phyloP scores from a whole-genome alignment of 2,797 vertebrate genomes.

The Poecilia gillii region DNA sequence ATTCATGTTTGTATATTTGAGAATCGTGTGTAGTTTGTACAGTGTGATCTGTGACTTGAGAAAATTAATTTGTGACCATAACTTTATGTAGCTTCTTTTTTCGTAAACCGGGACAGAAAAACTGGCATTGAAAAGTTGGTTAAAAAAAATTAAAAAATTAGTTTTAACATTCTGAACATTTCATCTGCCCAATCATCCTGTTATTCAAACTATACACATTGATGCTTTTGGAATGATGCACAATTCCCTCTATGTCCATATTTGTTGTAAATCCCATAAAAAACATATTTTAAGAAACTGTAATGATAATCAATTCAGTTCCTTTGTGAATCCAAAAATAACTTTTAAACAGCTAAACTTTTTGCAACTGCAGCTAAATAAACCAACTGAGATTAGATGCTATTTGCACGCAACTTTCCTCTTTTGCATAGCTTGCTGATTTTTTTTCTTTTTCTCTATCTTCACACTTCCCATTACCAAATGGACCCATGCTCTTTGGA shows the following conservation, averaged over 20 bases:
- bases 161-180: not conserved
- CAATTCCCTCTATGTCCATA: not conserved
- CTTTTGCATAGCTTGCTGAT: constrained; percentile 30
- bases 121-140: not conserved
- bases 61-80: not conserved
- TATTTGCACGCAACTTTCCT: constrained; percentile 34
- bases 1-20: not conserved
- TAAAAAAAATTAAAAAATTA: not conserved
- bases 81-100: not conserved
- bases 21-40: not conserved
- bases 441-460: constrained; percentile 6
- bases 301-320: constrained; percentile 51
- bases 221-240: not conserved
- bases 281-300: constrained; percentile 8
- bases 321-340: constrained; percentile 55
- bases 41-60: not conserved
- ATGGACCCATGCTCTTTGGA: constrained; percentile 18
- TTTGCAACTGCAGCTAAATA: constrained; percentile 42
- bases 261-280: constrained; percentile 21
- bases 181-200: not conserved
- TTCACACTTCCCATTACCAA: constrained; percentile 17
- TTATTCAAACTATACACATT: not conserved
- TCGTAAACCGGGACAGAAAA: not conserved
- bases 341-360: constrained; percentile 49
- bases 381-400: constrained; percentile 53